Evolutionary conservation across 2,888 invertebrate genomes (phyloP).

Genomic region (Apotomis capreana): DNA sequence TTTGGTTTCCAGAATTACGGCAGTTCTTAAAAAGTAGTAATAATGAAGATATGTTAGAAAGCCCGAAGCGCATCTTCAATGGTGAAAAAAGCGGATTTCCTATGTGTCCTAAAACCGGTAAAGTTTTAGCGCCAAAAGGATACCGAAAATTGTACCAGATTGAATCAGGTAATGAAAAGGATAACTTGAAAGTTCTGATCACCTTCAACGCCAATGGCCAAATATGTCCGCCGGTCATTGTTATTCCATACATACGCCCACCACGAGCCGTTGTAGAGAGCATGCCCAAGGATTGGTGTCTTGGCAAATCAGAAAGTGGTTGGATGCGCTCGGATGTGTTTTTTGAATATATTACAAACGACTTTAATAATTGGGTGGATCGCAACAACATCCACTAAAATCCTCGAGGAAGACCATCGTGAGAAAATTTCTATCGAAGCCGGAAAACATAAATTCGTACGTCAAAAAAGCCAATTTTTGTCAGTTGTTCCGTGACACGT

Average conservation of each 20-base stretch:
- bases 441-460: too few species aligned
- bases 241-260: not conserved
- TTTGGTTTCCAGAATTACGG: too few species aligned
- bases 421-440: too few species aligned
- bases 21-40: too few species aligned
- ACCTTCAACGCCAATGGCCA: constrained; percentile 46
- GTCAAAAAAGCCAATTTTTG: too few species aligned
- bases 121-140: constrained; percentile 50
- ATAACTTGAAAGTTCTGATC: constrained; percentile 48
- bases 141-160: constrained; percentile 48
- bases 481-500: too few species aligned
- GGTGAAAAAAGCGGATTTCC: constrained; percentile 50
- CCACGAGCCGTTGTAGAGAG: constrained; percentile 26
- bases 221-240: constrained; percentile 21
- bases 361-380: too few species aligned
- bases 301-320: constrained; percentile 41
- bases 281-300: constrained; percentile 40
- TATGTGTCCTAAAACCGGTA: constrained; percentile 48
- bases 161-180: constrained; percentile 49
- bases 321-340: constrained; percentile 43
- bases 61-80: constrained; percentile 37
- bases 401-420: too few species aligned
- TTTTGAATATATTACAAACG: too few species aligned
- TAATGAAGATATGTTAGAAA: too few species aligned
- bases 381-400: too few species aligned